Evolutionary conservation across 2,113 vertebrate genomes (phyloP), one percentile per base, ranked within the genome.

Genomic region (Pelodiscus sinensis): DNA sequence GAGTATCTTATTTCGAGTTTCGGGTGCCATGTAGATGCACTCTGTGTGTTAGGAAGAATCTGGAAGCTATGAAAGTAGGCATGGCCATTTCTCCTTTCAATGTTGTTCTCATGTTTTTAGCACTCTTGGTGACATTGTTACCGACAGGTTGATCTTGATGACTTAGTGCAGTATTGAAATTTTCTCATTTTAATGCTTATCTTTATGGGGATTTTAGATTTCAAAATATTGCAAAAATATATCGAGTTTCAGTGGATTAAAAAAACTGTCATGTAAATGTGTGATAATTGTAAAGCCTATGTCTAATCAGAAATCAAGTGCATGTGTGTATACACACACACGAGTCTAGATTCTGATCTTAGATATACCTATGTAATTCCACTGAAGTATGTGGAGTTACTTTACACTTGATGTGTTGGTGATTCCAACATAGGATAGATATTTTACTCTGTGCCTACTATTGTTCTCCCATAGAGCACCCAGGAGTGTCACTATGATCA

Each of bases 221-320:
- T 22, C 29, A 82, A 94, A 87, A 78, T 58, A 90, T 50, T 4
- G 7, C 24, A 51, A 31, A 12, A 62, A 50, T 62, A 75, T 3
- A 31, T 55, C 9, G n/a, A 16, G 35, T 77, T 71, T 35, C 79
- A 88, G 3, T 12, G 44, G 19, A 5, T 68, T 56, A 82, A 55
- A 78, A 79, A 82, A 50, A 8, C 10, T 24, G 82, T 51, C 12
- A 15, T 2, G 31, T 15, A 22, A 0, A 0, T 9, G 21, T 13
- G 31, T 65, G 52, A 24, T 12, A 78, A 96, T 83, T 0, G 0
- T 2, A 83, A 4, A 82, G 15, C 18, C 58, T 14, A 35, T 86
- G 57, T 81, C 25, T 19, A 2, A 11, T 22, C 24, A 73, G 5
- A 38, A 75, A 10, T 24, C 52, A 90, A 58, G 85, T 2, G 4